These are phyloP conservation scores for Sandelia bainsii DNA, from an alignment of 2,797 vertebrate genomes.

Conservation along the genomic window DNA sequence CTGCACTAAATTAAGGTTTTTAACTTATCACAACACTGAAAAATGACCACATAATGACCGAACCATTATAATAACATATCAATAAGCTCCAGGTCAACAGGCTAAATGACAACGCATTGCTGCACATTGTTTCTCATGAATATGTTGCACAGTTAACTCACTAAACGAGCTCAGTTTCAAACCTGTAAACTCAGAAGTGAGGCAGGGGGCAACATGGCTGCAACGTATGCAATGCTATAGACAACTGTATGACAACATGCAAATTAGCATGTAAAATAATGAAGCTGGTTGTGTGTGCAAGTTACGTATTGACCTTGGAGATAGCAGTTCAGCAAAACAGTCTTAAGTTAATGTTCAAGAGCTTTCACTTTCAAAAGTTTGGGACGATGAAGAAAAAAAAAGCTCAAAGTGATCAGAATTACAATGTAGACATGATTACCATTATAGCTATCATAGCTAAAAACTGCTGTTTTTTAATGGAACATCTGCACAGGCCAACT, in stretches of 20 bases:
- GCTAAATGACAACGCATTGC: background rate
- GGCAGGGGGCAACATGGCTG: background rate
- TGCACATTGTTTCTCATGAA: background rate
- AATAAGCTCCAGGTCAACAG: conserved; percentile 19
- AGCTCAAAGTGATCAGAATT: no score
- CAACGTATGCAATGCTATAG: background rate
- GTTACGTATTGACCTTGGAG: background rate
- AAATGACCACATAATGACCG: background rate
- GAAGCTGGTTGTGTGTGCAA: background rate
- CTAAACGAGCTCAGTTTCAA: background rate
- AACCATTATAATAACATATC: background rate
- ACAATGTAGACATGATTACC: no score
- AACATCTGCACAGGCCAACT: no score
- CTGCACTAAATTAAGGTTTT: background rate
- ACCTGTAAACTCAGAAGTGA: background rate
- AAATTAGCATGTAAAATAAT: background rate
- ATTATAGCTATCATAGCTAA: no score
- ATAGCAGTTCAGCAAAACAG: background rate
- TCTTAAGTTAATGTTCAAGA: background rate
- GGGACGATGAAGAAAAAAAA: no score
- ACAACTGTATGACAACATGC: background rate
- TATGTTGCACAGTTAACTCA: background rate
- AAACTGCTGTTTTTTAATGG: no score
- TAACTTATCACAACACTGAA: conserved; percentile 12
- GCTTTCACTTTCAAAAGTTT: background rate